phyloP scores from a whole-genome alignment of 2,888 invertebrate species.

The Gibbula magus region DNA sequence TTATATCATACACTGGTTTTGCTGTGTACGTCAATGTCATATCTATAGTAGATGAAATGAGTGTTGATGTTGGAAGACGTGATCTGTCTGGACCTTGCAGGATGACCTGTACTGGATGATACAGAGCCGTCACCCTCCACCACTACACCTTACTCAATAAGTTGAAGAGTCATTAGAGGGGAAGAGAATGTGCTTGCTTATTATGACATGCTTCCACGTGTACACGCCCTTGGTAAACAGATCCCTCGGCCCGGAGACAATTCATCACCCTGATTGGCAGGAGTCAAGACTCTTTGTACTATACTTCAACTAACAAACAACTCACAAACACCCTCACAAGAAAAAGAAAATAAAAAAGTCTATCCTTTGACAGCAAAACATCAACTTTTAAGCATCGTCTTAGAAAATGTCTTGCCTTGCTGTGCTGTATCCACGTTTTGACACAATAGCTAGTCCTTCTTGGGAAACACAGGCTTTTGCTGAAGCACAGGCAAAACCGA shows the following conservation, averaged over 20 bases:
- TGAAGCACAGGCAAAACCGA: slow-evolving; percentile 17
- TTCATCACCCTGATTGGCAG: slow-evolving; percentile 17
- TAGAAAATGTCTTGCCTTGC: neutral
- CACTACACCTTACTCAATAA: no score
- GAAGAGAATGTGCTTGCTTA: no score
- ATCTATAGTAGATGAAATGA: no score
- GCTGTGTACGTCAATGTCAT: no score
- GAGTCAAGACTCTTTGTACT: slow-evolving; percentile 1
- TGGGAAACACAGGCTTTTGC: slow-evolving; percentile 17
- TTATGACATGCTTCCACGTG: no score
- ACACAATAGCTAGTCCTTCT: slow-evolving; percentile 13
- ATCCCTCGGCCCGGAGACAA: neutral
- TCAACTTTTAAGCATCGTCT: slow-evolving; percentile 5
- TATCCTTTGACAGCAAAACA: slow-evolving; percentile 7
- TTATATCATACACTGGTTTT: no score
- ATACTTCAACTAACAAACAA: neutral
- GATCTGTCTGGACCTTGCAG: no score
- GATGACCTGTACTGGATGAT: no score
- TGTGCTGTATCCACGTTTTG: neutral
- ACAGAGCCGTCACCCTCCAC: no score
- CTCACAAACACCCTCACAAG: slow-evolving; percentile 1
- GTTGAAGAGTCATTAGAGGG: no score
- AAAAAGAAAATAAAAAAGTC: slow-evolving; percentile 3
- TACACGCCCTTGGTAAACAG: neutral
- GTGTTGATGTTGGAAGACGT: no score